Base-by-base conservation (phyloP, 2,888 invertebrate genomes). In the Cartodere bifasciata region DNA sequence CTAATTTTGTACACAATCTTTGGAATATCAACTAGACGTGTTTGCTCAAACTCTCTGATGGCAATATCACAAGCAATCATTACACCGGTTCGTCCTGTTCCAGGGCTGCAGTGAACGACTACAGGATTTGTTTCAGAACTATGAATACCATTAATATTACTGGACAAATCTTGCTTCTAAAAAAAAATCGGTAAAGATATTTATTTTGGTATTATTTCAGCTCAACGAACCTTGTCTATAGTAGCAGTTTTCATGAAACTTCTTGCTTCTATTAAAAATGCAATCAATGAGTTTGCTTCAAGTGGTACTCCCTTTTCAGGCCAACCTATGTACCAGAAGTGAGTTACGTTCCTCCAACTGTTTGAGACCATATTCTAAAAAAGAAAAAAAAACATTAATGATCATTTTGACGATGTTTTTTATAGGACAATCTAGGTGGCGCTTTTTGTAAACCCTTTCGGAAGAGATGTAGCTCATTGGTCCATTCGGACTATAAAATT, bases 301-400 rank as follows among this genome's bases (percentile, higher is more conserved):
- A 72, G 70, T 2, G 91, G 91, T 1, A 84, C 80, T 1, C 88
- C 88, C 39, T 79, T 75, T n/a, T 75, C 71, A 0, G 92, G 91
- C 92, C 92, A 94, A 22, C 68, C 67, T 50, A 86, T 75, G 64
- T 87, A 90, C 91, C 92, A 92, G 49, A 90, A 75, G 52, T 92
- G 92, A 1, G 78, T 84, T 31, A 92, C 70, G 56, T 92, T 90
- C 23, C 91, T 64, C 70, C 83, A 82, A 37, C 82, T 77, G 55
- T 85, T 83, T 25, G 80, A 81, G 41, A 75, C 70, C 58, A 82
- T 64, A 56, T 85, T 83, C 73, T 73, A 53, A 23, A 59, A 57
- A 31, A 34, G 38, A 31, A 17, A 22, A 28, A 23, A 22, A 29
- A 14, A 9, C n/a, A n/a, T n/a, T n/a, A n/a, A n/a, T n/a, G n/a